Percentiles rank a stretch among this genome's conserved stretches.
These are phyloP conservation scores for Macaca fascicularis DNA, from an alignment of 2,113 vertebrate species.

Conservation along the genomic window DNA sequence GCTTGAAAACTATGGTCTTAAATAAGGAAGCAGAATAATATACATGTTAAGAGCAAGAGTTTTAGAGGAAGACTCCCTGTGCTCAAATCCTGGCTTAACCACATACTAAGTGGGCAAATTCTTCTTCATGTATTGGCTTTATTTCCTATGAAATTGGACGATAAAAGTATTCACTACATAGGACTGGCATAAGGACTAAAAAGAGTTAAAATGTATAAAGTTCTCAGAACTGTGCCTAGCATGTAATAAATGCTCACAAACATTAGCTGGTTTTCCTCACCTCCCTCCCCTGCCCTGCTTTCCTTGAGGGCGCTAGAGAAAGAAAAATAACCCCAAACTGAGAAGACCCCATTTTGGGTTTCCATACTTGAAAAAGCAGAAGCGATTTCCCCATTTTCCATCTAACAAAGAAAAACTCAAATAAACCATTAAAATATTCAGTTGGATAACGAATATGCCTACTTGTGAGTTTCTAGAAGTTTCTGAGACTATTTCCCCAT, in stretches of 20 bases:
- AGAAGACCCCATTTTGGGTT: not conserved
- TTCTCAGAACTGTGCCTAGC: not conserved
- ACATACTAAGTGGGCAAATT: not conserved
- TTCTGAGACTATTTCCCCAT: not conserved
- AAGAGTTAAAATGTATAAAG: not conserved
- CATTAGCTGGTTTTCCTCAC: not conserved
- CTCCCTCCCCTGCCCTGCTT: not conserved
- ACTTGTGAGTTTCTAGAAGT: not conserved
- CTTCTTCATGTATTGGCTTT: not conserved
- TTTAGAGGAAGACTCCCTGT: not conserved
- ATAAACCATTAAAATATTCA: not conserved
- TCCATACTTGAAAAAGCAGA: not conserved
- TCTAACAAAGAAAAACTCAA: not conserved
- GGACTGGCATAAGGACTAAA: not conserved
- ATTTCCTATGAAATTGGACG: not conserved
- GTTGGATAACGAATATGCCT: not conserved
- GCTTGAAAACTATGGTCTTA: not conserved
- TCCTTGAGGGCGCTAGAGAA: not conserved
- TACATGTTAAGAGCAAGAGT: not conserved
- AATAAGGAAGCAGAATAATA: not conserved
- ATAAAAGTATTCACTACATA: not conserved
- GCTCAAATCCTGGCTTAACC: not conserved
- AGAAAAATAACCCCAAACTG: not conserved
- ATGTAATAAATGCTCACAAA: not conserved
- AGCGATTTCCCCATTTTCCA: not conserved